A percentile compares a stretch with the other conserved stretches of the same genome.
Conservation (phyloP, 2,888 invertebrate species). For the Ditula angustiorana region DNA sequence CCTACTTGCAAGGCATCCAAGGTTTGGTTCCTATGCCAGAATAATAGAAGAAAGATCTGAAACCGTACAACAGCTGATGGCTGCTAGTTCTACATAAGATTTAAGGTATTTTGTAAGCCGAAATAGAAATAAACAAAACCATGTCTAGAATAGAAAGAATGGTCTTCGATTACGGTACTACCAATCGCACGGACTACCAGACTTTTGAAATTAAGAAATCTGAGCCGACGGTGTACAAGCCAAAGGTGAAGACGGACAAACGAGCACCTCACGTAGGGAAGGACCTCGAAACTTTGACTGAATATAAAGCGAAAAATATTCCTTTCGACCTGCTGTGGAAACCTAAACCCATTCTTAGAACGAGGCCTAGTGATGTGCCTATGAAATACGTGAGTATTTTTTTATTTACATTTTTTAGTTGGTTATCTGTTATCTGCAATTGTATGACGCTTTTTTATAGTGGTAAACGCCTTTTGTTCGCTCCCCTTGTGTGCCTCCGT, state of each 20-base stretch:
- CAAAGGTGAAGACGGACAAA: not conserved
- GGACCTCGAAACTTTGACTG: not conserved
- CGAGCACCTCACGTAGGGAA: not conserved
- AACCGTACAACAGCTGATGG: too few species aligned
- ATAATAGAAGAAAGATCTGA: too few species aligned
- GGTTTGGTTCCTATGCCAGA: too few species aligned
- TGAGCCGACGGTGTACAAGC: not conserved
- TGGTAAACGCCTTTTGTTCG: too few species aligned
- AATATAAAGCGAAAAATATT: not conserved
- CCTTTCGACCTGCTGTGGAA: slow-evolving; percentile 1
- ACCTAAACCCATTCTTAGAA: not conserved
- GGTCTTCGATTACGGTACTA: not conserved
- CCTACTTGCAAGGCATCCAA: too few species aligned
- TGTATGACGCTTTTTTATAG: too few species aligned
- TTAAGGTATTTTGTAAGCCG: not conserved
- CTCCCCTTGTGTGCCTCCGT: too few species aligned
- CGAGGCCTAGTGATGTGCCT: not conserved
- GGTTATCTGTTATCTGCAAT: too few species aligned
- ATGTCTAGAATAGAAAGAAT: not conserved
- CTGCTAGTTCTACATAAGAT: too few species aligned
- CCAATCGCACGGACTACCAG: not conserved
- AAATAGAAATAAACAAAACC: not conserved
- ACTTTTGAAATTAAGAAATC: not conserved
- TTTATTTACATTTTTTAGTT: too few species aligned
- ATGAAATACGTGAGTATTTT: not conserved